These are phyloP conservation scores for Dryocosmus kuriphilus DNA, from an alignment of 2,888 invertebrate species.

Conservation along the genomic window DNA sequence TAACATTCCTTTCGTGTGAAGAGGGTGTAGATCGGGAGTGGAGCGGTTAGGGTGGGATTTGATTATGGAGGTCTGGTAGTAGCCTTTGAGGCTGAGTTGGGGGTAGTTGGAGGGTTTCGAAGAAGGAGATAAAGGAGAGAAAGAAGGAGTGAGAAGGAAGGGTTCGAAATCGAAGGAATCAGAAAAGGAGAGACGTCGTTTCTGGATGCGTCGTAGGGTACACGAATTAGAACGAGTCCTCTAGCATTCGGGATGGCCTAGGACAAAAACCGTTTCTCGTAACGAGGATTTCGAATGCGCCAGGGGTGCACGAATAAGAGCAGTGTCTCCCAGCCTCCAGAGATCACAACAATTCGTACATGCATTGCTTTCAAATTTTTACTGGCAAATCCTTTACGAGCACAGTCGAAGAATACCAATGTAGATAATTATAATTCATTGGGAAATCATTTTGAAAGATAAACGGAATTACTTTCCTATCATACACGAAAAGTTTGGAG, in stretches of 20 bases:
- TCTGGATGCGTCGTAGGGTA: slow-evolving; percentile 51
- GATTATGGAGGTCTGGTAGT: slow-evolving; percentile 74
- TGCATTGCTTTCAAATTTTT: neutral
- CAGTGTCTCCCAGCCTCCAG: slow-evolving; percentile 27
- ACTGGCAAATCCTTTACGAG: no score
- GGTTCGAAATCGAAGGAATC: slow-evolving; percentile 27
- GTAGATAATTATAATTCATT: no score
- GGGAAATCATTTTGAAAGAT: no score
- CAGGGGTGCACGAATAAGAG: slow-evolving; percentile 4
- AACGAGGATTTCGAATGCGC: slow-evolving; percentile 52
- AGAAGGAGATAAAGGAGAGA: slow-evolving; percentile 3
- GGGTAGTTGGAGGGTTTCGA: slow-evolving; percentile 9
- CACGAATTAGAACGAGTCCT: slow-evolving; percentile 64
- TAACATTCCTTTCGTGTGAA: slow-evolving; percentile 77
- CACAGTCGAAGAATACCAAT: no score
- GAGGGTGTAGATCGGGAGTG: slow-evolving; percentile 67
- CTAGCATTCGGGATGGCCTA: slow-evolving; percentile 53
- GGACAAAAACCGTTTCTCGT: slow-evolving; percentile 50
- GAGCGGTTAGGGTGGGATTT: slow-evolving; percentile 75
- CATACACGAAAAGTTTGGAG: no score
- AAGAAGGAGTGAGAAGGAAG: slow-evolving; percentile 57
- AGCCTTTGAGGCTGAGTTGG: slow-evolving; percentile 45
- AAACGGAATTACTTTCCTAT: no score
- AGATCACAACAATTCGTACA: slow-evolving; percentile 19
- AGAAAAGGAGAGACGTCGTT: slow-evolving; percentile 46